Evolutionary conservation across 1,140 invertebrate genomes (phyloP).

Genomic region (Caerostris darwini): DNA sequence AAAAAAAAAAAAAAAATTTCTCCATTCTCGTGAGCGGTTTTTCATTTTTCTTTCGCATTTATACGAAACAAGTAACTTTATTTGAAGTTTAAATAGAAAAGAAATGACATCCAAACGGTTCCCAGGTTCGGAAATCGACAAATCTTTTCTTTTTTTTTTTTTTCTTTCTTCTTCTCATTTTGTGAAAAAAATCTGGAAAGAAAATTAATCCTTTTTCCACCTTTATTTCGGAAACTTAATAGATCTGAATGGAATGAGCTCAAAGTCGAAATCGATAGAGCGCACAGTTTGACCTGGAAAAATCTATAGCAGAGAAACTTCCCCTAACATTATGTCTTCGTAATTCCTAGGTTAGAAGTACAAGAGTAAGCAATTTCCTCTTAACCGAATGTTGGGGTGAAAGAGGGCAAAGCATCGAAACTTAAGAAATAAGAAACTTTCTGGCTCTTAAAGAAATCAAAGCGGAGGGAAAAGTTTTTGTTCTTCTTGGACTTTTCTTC

Average conservation of each 20-base stretch:
- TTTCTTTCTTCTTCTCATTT: too few species aligned
- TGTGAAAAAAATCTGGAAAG: neutral
- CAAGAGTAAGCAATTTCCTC: slow-evolving; percentile 50
- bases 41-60: neutral
- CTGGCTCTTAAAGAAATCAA: slow-evolving; percentile 5
- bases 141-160: neutral
- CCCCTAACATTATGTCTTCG: slow-evolving; percentile 29
- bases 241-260: slow-evolving; percentile 53
- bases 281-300: slow-evolving; percentile 48
- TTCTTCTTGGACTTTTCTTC: neutral
- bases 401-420: neutral
- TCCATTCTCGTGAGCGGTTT: too few species aligned
- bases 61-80: neutral
- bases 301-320: slow-evolving; percentile 62
- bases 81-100: neutral
- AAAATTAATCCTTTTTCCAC: slow-evolving; percentile 52
- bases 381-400: neutral
- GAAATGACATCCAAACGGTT: neutral
- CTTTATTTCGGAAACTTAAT: slow-evolving; percentile 51
- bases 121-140: neutral
- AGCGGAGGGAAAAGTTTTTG: neutral
- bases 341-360: slow-evolving; percentile 47
- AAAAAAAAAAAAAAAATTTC: too few species aligned
- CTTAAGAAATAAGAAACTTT: slow-evolving; percentile 26
- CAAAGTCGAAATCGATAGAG: slow-evolving; percentile 59